Conservation (phyloP, 2,797 vertebrate species). For the Microctenopoma lineatum region DNA sequence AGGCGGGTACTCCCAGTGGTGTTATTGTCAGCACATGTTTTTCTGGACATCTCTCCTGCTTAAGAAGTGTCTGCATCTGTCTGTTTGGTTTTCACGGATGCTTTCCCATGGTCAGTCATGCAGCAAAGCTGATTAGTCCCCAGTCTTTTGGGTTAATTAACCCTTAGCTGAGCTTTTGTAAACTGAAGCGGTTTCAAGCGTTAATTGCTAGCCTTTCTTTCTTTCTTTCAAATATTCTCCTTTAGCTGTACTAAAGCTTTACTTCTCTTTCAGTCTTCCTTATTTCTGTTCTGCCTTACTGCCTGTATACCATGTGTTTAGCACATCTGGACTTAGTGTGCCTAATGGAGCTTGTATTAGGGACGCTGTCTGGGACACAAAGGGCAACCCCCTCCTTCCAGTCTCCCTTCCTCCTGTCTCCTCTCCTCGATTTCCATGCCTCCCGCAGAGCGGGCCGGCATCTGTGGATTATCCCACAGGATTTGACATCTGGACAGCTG, state of each 20-base stretch:
- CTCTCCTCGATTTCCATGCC: constrained; percentile 21
- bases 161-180: constrained; percentile 45
- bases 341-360: constrained; percentile 59
- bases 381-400: constrained; percentile 30
- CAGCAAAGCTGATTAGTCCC: constrained; percentile 77
- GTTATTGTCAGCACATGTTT: constrained; percentile 37
- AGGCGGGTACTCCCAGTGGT: not conserved
- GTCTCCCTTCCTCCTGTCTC: constrained; percentile 25
- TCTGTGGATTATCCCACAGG: constrained; percentile 61
- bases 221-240: constrained; percentile 34
- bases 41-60: constrained; percentile 36
- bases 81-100: constrained; percentile 27
- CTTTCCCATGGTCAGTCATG: constrained; percentile 51
- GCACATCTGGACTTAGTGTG: constrained; percentile 53
- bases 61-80: constrained; percentile 26
- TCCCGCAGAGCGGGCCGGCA: constrained; percentile 33
- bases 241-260: constrained; percentile 22
- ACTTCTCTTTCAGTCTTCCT: constrained; percentile 37
- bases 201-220: constrained; percentile 53
- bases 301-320: constrained; percentile 50
- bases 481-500: constrained; percentile 62
- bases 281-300: constrained; percentile 33
- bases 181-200: constrained; percentile 61
- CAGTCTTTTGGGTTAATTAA: constrained; percentile 63
- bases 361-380: constrained; percentile 42